These are phyloP conservation scores for Octomys mimax DNA, from an alignment of 2,797 vertebrate genomes.

Conservation along the genomic window DNA sequence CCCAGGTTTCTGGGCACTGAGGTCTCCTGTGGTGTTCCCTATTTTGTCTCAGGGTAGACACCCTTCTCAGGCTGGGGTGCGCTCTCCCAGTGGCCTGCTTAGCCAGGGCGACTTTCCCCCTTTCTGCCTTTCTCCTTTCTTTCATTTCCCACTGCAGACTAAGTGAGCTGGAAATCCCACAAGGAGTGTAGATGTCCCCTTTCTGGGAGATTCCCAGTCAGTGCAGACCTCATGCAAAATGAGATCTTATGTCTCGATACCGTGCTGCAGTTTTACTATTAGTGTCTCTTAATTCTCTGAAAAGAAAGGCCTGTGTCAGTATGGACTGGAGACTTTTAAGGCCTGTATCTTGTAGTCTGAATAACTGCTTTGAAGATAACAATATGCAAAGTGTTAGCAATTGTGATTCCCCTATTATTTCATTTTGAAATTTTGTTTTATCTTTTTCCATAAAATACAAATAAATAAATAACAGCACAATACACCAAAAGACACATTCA, in stretches of 20 bases:
- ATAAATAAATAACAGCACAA: not conserved
- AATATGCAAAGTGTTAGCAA: not conserved
- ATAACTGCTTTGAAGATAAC: not conserved
- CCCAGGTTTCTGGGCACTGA: not conserved
- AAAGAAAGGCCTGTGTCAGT: not conserved
- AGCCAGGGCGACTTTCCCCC: not conserved
- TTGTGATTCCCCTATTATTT: not conserved
- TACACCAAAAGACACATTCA: not conserved
- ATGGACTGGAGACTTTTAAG: not conserved
- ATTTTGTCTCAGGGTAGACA: not conserved
- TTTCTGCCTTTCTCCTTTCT: not conserved
- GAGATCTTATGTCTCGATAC: not conserved
- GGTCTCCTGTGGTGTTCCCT: not conserved
- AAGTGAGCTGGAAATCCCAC: not conserved
- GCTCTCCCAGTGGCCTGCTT: not conserved
- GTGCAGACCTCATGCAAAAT: not conserved
- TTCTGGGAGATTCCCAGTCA: not conserved
- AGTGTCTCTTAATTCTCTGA: not conserved
- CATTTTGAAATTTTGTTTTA: not conserved
- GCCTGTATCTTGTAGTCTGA: not conserved
- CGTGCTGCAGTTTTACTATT: not conserved
- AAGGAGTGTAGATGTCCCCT: not conserved
- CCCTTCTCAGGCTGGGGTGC: not conserved
- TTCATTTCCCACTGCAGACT: not conserved
- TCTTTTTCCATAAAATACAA: not conserved